Conservation (phyloP, 2,797 vertebrate genomes). For the Pampus argenteus region DNA sequence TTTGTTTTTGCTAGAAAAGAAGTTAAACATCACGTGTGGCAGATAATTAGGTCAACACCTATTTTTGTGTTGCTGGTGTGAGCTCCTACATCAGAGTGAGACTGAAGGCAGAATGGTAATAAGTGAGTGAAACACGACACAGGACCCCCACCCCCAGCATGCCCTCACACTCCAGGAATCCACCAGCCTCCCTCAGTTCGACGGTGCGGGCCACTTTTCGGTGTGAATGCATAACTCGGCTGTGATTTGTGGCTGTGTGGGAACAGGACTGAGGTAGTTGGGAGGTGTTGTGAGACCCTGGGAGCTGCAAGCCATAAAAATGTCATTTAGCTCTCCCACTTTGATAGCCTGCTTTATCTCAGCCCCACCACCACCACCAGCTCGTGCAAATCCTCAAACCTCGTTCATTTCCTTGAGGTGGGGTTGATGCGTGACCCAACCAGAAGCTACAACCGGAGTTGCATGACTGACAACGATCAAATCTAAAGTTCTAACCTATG, state of each 20-base stretch:
- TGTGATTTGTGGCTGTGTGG: slow-evolving; percentile 81
- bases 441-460: slow-evolving; percentile 60
- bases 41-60: slow-evolving; percentile 39
- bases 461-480: too few species aligned
- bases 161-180: slow-evolving; percentile 88
- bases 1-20: not conserved
- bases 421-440: slow-evolving; percentile 31
- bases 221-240: slow-evolving; percentile 79
- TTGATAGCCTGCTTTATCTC: slow-evolving; percentile 85
- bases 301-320: slow-evolving; percentile 79
- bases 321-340: slow-evolving; percentile 76
- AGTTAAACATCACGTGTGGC: slow-evolving; percentile 13
- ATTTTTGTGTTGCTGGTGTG: slow-evolving; percentile 22
- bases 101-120: slow-evolving; percentile 49
- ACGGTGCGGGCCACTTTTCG: slow-evolving; percentile 74
- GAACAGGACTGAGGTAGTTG: slow-evolving; percentile 54
- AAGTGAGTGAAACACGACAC: slow-evolving; percentile 84
- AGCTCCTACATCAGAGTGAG: slow-evolving; percentile 38
- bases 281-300: slow-evolving; percentile 58
- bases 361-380: slow-evolving; percentile 34
- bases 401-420: slow-evolving; percentile 20
- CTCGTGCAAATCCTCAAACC: slow-evolving; percentile 34
- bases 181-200: slow-evolving; percentile 68
- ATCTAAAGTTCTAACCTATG: too few species aligned
- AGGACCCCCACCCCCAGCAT: slow-evolving; percentile 71